These are phyloP conservation scores for Chloropsis hardwickii DNA, from an alignment of 2,113 vertebrate genomes.

Conservation along the genomic window DNA sequence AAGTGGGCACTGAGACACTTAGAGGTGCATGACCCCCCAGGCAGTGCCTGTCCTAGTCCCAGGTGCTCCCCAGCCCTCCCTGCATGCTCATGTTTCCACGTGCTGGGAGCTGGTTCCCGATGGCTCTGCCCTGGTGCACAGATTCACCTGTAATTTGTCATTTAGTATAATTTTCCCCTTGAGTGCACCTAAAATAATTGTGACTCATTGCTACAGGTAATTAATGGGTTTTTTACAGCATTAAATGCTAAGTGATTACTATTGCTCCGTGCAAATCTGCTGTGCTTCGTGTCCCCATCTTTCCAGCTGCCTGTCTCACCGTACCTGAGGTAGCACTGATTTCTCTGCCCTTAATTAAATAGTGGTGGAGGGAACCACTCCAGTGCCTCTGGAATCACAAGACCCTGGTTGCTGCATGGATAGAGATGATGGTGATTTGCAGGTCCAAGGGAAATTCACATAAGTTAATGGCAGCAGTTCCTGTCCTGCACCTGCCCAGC, in stretches of 20 bases:
- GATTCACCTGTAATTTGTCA: constrained; percentile 40
- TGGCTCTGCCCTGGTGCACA: not conserved
- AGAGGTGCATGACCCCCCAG: not conserved
- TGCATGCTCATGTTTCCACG: rapidly evolving
- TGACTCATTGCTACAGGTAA: constrained; percentile 36
- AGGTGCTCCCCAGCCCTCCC: not conserved
- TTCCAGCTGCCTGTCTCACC: not conserved
- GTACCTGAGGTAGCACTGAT: not conserved
- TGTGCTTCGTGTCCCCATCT: not conserved
- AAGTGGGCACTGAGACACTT: not conserved
- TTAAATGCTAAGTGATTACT: constrained; percentile 44
- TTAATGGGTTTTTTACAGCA: constrained; percentile 17
- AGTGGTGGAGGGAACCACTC: not conserved
- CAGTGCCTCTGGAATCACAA: not conserved
- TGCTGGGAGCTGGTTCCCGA: not conserved
- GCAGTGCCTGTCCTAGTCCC: not conserved
- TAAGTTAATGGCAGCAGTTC: not conserved
- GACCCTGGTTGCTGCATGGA: not conserved
- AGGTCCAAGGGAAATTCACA: not conserved
- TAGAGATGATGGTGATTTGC: not conserved
- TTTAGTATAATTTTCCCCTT: constrained; percentile 53
- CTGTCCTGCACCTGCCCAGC: not conserved
- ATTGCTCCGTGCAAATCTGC: not conserved
- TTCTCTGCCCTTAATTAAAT: not conserved
- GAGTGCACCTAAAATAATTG: constrained; percentile 53